A percentile compares a stretch with the other conserved stretches of the same genome.
These are phyloP conservation scores for Nematopogon swammerdamellus DNA, from an alignment of 2,888 invertebrate species.

Conservation along the genomic window DNA sequence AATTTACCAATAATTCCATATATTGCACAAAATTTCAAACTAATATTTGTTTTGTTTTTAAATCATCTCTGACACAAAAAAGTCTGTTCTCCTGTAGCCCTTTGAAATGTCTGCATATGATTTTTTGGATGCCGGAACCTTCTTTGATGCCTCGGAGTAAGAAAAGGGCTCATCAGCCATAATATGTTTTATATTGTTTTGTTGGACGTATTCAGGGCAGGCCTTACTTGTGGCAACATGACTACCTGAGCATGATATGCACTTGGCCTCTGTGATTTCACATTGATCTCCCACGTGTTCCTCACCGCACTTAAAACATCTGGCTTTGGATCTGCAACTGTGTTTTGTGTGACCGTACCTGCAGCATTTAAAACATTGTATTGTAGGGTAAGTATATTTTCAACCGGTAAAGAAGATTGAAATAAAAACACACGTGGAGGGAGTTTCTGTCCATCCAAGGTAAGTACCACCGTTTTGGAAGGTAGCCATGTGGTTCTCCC, in stretches of 20 bases:
- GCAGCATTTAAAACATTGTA: slow-evolving; percentile 1
- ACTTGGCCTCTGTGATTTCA: not conserved
- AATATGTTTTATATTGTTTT: not conserved
- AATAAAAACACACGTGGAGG: not conserved
- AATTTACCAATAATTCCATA: too few relatives aligned
- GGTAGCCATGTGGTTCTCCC: not conserved
- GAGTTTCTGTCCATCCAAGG: slow-evolving; percentile 1
- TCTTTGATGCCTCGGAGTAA: not conserved
- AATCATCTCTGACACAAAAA: too few relatives aligned
- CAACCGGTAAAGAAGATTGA: slow-evolving; percentile 1
- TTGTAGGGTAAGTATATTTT: slow-evolving; percentile 1
- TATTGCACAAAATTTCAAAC: too few relatives aligned
- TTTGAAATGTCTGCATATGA: not conserved
- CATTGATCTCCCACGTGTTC: not conserved
- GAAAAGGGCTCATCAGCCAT: not conserved
- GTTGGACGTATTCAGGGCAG: not conserved
- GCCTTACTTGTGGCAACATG: not conserved
- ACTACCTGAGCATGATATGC: not conserved
- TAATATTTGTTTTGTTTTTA: too few relatives aligned
- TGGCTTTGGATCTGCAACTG: not conserved
- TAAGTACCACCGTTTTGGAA: not conserved
- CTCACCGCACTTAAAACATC: slow-evolving; percentile 2
- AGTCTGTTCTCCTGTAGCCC: not conserved
- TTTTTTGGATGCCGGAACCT: not conserved
- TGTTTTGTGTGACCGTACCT: slow-evolving; percentile 1